phyloP scores from a whole-genome alignment of 2,797 vertebrate genomes.

The Poecilia velifera region DNA sequence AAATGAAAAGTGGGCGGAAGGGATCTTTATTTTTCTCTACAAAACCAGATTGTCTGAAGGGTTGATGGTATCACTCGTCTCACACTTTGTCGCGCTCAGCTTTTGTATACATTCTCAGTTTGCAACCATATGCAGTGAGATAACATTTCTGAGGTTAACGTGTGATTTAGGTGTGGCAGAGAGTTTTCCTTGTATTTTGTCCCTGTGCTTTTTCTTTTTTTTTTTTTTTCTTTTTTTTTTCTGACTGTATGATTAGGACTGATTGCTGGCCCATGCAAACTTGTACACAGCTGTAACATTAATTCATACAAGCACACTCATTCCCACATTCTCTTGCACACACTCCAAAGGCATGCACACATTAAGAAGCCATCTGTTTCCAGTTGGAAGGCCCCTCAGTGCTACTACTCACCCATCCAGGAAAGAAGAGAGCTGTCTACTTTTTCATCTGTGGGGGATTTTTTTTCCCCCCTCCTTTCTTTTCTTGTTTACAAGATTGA shows the following conservation, averaged over 20 bases:
- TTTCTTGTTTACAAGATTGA: conserved; percentile 50
- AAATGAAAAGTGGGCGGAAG: conserved; percentile 29
- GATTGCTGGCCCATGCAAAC: conserved; percentile 39
- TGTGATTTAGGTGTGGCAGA: conserved; percentile 36
- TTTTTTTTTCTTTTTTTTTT: neutral
- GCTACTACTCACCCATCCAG: conserved; percentile 72
- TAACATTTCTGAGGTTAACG: conserved; percentile 22
- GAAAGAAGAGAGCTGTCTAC: conserved; percentile 75
- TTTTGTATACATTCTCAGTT: conserved; percentile 37
- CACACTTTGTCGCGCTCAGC: conserved; percentile 38
- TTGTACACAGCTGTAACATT: conserved; percentile 32
- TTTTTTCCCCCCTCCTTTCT: conserved; percentile 56
- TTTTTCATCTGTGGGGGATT: conserved; percentile 66
- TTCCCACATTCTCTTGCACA: conserved; percentile 40
- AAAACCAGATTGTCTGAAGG: conserved; percentile 42
- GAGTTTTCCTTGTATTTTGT: conserved; percentile 28
- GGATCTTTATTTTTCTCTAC: conserved; percentile 44
- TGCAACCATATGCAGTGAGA: conserved; percentile 32
- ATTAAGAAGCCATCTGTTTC: conserved; percentile 84
- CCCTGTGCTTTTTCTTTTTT: conserved; percentile 10
- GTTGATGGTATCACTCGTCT: conserved; percentile 58
- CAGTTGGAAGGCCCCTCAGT: conserved; percentile 76
- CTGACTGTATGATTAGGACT: conserved; percentile 15
- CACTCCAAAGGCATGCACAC: conserved; percentile 63
- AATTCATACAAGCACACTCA: conserved; percentile 40